These are phyloP conservation scores for Myocastor coypus DNA, from an alignment of 2,113 vertebrate genomes.

Conservation along the genomic window DNA sequence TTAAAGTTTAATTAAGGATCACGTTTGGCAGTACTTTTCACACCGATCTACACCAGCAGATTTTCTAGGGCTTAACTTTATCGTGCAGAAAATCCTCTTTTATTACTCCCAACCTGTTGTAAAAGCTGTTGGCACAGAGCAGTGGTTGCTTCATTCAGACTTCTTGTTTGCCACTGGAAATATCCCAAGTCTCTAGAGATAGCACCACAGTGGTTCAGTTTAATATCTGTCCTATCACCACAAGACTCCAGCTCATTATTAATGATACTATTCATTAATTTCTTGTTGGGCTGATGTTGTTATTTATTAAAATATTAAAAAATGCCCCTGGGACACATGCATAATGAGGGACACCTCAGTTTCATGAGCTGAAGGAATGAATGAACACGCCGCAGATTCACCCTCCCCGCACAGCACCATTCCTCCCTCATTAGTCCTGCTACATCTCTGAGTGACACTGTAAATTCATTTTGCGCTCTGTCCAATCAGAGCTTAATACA, in stretches of 20 bases:
- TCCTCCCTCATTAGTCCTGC: slow-evolving; percentile 97
- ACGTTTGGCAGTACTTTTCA: slow-evolving; percentile 99
- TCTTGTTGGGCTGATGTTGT: slow-evolving; percentile 99
- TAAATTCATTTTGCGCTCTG: slow-evolving; percentile 95
- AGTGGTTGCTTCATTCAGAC: slow-evolving; percentile 95
- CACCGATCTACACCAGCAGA: slow-evolving; percentile 99
- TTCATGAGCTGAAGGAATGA: slow-evolving; percentile 89
- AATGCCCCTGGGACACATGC: slow-evolving; percentile 96
- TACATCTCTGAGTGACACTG: slow-evolving; percentile 97
- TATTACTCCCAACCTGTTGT: slow-evolving; percentile 99
- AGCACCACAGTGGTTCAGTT: slow-evolving; percentile 98
- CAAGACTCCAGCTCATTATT: slow-evolving; percentile 99
- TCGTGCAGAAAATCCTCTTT: slow-evolving; percentile 99
- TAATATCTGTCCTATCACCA: slow-evolving; percentile 99
- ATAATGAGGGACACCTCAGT: slow-evolving; percentile 97
- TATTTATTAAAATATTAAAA: slow-evolving; percentile 99
- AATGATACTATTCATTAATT: slow-evolving; percentile 99
- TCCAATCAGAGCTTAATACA: slow-evolving; percentile 91
- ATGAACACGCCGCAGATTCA: slow-evolving; percentile 89
- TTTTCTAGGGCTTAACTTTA: slow-evolving; percentile 99
- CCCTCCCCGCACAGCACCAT: slow-evolving; percentile 86
- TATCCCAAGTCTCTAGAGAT: slow-evolving; percentile 98
- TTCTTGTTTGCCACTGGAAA: slow-evolving; percentile 99
- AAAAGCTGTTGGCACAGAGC: slow-evolving; percentile 99
- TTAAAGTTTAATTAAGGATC: slow-evolving; percentile 99